Base-by-base conservation (phyloP, 2,797 vertebrate genomes). In the Argyrosomus regius region DNA sequence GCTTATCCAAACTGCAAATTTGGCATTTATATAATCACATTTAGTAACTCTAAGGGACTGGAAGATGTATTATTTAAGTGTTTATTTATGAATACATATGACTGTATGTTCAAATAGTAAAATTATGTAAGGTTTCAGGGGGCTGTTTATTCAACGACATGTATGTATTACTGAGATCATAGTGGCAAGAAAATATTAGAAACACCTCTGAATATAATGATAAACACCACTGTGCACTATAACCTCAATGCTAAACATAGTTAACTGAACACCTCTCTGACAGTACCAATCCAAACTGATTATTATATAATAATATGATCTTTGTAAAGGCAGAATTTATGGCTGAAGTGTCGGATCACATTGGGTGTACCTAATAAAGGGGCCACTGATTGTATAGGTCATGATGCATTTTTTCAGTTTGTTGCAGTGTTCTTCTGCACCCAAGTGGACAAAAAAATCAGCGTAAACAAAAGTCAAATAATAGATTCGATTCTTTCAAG, bases 401-500 rank as follows among this genome's bases (percentile, higher is more conserved):
- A 17, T 22, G 10, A 53, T 41, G 10, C 43, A 22, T 66, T 69
- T 72, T 72, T 59, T 54, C 35, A n/a, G 50, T 26, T 54, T 48
- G 48, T 20, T 39, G 10, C 11, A 10, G 31, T 62, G 26, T 45
- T 50, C 11, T 54, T 65, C 58, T 46, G 68, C 53, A 77, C 12
- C 46, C 43, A 72, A 64, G 14, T 24, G 22, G 4, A 41, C 60
- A 39, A 26, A 39, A 61, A 16, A 50, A 20, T 31, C 31, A 69
- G 43, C 58, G 53, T 60, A 52, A 22, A 61, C 8, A 64, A 72
- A 56, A 12, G 17, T 56, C 61, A 24, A 77, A 46, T 12, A 26
- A 60, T 45, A 22, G 17, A 53, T 79, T 66, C 3, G n/a, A 16
- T 11, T 11, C 7, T 58, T 52, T 73, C 46, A 28, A 77, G 75